A percentile compares a stretch with the other conserved stretches of the same genome.
phyloP scores from a whole-genome alignment of 1,140 invertebrate species.

The Hyles vespertilio region DNA sequence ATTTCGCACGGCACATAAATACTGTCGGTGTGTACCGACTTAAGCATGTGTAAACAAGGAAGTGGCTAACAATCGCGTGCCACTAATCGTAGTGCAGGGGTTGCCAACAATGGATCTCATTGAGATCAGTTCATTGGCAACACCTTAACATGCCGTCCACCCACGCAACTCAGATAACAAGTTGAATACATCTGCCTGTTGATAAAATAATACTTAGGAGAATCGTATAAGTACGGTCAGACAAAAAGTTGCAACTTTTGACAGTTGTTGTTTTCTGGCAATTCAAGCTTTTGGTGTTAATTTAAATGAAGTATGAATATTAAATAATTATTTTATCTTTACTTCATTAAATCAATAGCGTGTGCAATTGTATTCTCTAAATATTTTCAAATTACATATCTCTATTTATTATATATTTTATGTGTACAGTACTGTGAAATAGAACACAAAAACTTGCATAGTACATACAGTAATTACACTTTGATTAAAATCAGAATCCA shows the following conservation, averaged over 20 bases:
- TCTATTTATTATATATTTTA: too few relatives aligned
- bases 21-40: slow-evolving; percentile 6
- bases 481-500: too few relatives aligned
- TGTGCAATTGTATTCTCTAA: too few relatives aligned
- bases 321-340: too few relatives aligned
- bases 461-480: too few relatives aligned
- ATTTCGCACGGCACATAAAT: neutral
- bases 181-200: slow-evolving; percentile 66
- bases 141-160: slow-evolving; percentile 53
- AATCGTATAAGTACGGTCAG: slow-evolving; percentile 38
- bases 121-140: slow-evolving; percentile 60
- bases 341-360: too few relatives aligned
- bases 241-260: slow-evolving; percentile 1
- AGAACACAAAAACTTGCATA: too few relatives aligned
- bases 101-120: slow-evolving; percentile 58
- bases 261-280: too few relatives aligned
- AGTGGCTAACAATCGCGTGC: slow-evolving; percentile 39
- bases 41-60: slow-evolving; percentile 56
- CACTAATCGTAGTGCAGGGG: slow-evolving; percentile 46
- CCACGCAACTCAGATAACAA: slow-evolving; percentile 69
- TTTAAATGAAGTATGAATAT: too few relatives aligned
- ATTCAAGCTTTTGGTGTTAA: too few relatives aligned
- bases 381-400: too few relatives aligned
- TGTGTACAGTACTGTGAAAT: too few relatives aligned
- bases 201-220: slow-evolving; percentile 42